Evolutionary conservation across 37 sponge, comb jelly and placozoan species (phyloP), one percentile per base, ranked within the genome.

Genomic region (Bolinopsis microptera): DNA sequence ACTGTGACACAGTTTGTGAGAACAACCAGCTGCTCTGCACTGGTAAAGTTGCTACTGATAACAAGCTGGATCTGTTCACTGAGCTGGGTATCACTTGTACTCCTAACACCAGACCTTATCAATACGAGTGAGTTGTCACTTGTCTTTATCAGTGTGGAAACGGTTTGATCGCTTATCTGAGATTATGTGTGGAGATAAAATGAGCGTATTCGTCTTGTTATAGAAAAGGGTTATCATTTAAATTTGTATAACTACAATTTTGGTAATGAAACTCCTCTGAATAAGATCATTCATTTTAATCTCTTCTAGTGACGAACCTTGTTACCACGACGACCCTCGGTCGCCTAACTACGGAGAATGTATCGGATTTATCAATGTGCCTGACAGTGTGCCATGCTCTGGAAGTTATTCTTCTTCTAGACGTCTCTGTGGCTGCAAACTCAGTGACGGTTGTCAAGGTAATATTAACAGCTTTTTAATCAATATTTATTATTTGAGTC

Each of bases 391-490:
- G 0, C 61, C 90, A 28, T 86, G 90, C 61, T 86, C 90, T 18
- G 90, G 90, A 1, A 86, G 90, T 40, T 86, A 86, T 23, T 38
- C 41, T 38, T 28, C 48, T 5, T 86, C 90, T 5, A 38, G 90
- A 38, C 34, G 90, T 24, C 90, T 86, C 0, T 86, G 90, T 86
- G 61, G 61, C 28, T 86, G 90, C 30, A 34, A 86, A 27, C 90
- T 41, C 27, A 86, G 90, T 27, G 90, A 86, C 90, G 90, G 90
- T 38, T 86, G 90, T 41, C 90, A 86, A 41, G 90, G 80, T 77
- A 32, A 77, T 13, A n/a, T n/a, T n/a, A n/a, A n/a, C n/a, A n/a
- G n/a, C n/a, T n/a, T n/a, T n/a, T n/a, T n/a, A n/a, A n/a, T n/a
- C n/a, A n/a, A n/a, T n/a, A n/a, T n/a, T n/a, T n/a, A n/a, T n/a